These are phyloP conservation scores for Quadriops clusia DNA, from an alignment of 2,888 invertebrate genomes.

Conservation along the genomic window DNA sequence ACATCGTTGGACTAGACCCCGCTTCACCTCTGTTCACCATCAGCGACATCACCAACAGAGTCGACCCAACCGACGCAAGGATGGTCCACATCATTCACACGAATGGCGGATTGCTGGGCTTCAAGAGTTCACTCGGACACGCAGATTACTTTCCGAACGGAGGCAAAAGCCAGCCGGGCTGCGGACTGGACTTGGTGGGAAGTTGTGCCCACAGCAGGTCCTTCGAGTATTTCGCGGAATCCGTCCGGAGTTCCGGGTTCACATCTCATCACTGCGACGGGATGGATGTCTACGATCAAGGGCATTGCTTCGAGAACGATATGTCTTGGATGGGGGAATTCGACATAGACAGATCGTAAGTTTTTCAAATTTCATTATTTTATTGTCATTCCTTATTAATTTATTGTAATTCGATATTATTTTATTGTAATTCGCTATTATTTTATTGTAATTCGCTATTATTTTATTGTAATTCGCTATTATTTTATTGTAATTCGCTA, in stretches of 20 bases:
- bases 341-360: constrained; percentile 15
- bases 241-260: constrained; percentile 28
- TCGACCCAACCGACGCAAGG: constrained; percentile 27
- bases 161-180: constrained; percentile 30
- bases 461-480: too few relatives aligned
- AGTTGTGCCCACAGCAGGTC: constrained; percentile 37
- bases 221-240: constrained; percentile 36
- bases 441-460: too few relatives aligned
- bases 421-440: too few relatives aligned
- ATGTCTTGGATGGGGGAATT: constrained; percentile 18
- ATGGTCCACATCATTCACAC: constrained; percentile 33
- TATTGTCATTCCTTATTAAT: too few relatives aligned
- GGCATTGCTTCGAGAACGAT: constrained; percentile 16
- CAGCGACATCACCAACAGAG: constrained; percentile 21
- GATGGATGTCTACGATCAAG: constrained; percentile 15
- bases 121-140: constrained; percentile 25
- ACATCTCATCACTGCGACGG: constrained; percentile 19
- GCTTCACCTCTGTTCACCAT: constrained; percentile 25
- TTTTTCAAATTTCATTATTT: not conserved
- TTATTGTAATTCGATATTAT: too few relatives aligned
- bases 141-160: constrained; percentile 33
- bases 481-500: too few relatives aligned
- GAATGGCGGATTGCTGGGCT: constrained; percentile 18
- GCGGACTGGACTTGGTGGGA: constrained; percentile 25
- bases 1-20: constrained; percentile 31